Evolutionary conservation across 2,113 vertebrate genomes (phyloP).

Genomic region (Rana temporaria): DNA sequence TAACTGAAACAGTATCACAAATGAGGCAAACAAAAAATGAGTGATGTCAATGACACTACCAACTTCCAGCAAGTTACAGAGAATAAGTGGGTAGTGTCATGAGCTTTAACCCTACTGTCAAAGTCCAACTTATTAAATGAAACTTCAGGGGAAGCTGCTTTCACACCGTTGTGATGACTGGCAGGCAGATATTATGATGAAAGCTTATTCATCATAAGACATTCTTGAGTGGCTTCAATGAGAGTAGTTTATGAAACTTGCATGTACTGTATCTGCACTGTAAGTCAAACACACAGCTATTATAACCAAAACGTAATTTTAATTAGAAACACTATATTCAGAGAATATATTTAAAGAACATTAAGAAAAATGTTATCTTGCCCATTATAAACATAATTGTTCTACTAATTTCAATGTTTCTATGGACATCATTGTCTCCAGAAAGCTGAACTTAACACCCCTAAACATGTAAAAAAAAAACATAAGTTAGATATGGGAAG

Average conservation of each 20-base stretch:
- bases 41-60: neutral
- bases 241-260: neutral
- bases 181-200: neutral
- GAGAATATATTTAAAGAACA: too few relatives aligned
- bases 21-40: neutral
- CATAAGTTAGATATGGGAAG: too few relatives aligned
- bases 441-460: too few relatives aligned
- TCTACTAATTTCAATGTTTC: too few relatives aligned
- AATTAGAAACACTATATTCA: too few relatives aligned
- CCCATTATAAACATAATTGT: too few relatives aligned
- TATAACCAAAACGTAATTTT: too few relatives aligned
- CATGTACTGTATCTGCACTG: neutral
- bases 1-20: neutral
- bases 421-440: too few relatives aligned
- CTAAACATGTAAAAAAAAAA: too few relatives aligned
- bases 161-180: neutral
- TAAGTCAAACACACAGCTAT: too few relatives aligned
- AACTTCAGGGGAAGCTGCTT: neutral
- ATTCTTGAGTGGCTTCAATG: neutral
- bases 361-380: too few relatives aligned
- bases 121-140: slow-evolving; percentile 9
- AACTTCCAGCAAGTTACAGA: slow-evolving; percentile 5
- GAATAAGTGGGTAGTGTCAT: slow-evolving; percentile 22
- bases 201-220: neutral
- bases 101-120: slow-evolving; percentile 19